Conservation (phyloP, 1,140 invertebrate species). For the Trissolcus basalis region DNA sequence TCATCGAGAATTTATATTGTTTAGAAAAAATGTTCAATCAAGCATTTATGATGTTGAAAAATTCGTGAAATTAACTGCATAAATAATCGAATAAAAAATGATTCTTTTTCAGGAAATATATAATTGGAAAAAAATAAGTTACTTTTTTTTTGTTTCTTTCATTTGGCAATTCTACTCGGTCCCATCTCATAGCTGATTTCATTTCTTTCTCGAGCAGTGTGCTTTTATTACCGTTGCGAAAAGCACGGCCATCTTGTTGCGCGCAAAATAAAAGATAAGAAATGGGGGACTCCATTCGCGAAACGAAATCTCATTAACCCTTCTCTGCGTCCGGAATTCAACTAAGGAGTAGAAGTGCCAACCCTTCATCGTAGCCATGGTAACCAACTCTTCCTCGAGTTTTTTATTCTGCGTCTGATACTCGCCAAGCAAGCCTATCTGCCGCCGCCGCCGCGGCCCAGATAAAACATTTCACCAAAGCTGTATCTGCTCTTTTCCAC, state of each 20-base stretch:
- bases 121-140: too few relatives aligned
- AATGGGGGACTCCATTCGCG: conserved; percentile 58
- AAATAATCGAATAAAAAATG: too few relatives aligned
- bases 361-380: conserved; percentile 71
- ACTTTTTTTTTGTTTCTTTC: too few relatives aligned
- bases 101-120: too few relatives aligned
- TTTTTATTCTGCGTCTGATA: conserved; percentile 61
- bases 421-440: conserved; percentile 60
- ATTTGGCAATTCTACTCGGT: neutral
- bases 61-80: too few relatives aligned
- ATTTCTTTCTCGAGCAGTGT: conserved; percentile 12
- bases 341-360: conserved; percentile 60
- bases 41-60: too few relatives aligned
- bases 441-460: conserved; percentile 12
- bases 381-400: conserved; percentile 69
- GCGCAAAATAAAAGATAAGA: conserved; percentile 56
- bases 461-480: too few relatives aligned
- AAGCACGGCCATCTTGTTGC: conserved; percentile 57
- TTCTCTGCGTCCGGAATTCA: conserved; percentile 63
- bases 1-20: too few relatives aligned
- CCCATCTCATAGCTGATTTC: conserved; percentile 9
- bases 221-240: conserved; percentile 46
- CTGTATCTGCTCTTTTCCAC: too few relatives aligned
- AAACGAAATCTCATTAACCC: conserved; percentile 74
- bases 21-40: too few relatives aligned